These are phyloP conservation scores for Mionectes macconnelli DNA, from an alignment of 2,113 vertebrate species.

Conservation along the genomic window DNA sequence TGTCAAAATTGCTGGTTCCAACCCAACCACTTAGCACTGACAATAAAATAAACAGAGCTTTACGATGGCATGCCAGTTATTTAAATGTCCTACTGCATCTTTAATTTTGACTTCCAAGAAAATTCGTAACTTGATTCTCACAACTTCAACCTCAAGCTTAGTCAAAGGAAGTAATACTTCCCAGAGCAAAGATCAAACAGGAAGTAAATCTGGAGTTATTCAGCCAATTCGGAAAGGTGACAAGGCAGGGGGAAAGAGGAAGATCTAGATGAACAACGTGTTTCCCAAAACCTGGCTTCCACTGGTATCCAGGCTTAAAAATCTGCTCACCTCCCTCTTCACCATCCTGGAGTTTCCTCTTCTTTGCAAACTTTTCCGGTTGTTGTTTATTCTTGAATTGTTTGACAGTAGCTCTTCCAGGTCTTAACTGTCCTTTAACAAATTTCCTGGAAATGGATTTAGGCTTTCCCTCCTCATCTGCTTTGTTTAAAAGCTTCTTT, in stretches of 20 bases:
- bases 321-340: constrained; percentile 64
- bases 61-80: background rate
- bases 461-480: constrained; percentile 31
- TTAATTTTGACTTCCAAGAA: background rate
- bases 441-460: constrained; percentile 66
- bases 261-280: background rate
- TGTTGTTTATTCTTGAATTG: constrained; percentile 73
- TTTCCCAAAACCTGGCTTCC: background rate
- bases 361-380: constrained; percentile 49
- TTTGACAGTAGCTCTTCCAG: constrained; percentile 61
- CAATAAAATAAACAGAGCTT: background rate
- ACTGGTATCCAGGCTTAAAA: background rate
- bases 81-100: background rate
- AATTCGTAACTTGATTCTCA: background rate
- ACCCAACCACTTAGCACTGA: background rate
- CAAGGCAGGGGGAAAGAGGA: background rate
- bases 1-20: background rate
- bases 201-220: background rate
- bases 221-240: background rate
- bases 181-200: background rate
- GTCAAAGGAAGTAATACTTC: background rate
- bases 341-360: constrained; percentile 64
- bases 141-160: background rate
- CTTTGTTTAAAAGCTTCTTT: constrained; percentile 47
- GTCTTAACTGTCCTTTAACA: constrained; percentile 62